These are phyloP conservation scores for Bicyclus anynana DNA, from an alignment of 1,140 invertebrate species.

Conservation along the genomic window DNA sequence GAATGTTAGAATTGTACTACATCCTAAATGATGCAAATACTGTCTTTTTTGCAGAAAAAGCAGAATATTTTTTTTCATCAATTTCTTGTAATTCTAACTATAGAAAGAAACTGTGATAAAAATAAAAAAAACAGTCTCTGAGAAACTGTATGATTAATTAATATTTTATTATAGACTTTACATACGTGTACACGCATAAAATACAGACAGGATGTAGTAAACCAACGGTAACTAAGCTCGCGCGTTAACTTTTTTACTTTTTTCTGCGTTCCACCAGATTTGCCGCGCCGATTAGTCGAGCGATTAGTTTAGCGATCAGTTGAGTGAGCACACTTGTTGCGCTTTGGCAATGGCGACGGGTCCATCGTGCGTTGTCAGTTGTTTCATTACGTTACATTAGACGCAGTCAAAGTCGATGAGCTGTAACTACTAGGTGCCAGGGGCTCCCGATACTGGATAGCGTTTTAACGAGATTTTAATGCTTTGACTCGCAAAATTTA, in stretches of 20 bases:
- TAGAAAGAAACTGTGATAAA: no score
- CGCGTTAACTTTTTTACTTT: conserved; percentile 22
- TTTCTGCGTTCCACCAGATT: conserved; percentile 12
- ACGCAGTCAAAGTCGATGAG: conserved; percentile 25
- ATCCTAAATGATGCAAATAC: no score
- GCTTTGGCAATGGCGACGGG: conserved; percentile 40
- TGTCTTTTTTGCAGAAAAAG: no score
- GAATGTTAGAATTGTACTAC: no score
- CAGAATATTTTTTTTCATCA: no score
- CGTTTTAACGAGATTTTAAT: conserved; percentile 68
- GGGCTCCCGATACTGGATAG: conserved; percentile 44
- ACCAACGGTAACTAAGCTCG: conserved; percentile 11
- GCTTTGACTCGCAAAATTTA: conserved; percentile 58
- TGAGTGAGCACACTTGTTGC: conserved; percentile 54
- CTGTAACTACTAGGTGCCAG: conserved; percentile 36
- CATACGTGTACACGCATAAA: not conserved
- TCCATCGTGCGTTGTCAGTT: conserved; percentile 35
- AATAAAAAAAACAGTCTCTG: not conserved
- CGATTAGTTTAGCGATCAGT: conserved; percentile 39
- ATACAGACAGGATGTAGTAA: conserved; percentile 3
- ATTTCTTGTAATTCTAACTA: no score
- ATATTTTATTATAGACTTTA: not conserved
- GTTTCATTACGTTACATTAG: conserved; percentile 41
- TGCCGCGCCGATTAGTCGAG: conserved; percentile 15
- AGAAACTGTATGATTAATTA: no score